Evolutionary conservation across 2,797 vertebrate species (phyloP).

Genomic region (Pseudocheirus occidentalis): DNA sequence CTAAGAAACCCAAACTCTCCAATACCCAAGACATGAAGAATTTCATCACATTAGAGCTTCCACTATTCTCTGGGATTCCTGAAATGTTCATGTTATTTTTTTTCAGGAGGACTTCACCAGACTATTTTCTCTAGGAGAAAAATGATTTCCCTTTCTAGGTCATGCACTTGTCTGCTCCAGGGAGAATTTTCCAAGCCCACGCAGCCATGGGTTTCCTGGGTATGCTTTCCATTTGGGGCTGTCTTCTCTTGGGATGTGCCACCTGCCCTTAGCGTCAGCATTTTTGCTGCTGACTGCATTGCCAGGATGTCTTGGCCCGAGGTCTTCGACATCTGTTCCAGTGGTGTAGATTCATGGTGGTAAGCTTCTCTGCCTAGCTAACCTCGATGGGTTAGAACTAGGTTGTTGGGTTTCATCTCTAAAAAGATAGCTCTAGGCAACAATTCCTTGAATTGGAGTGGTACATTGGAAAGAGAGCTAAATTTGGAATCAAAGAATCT

Average conservation of each 20-base stretch:
- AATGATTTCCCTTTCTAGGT: not conserved
- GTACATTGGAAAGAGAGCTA: not conserved
- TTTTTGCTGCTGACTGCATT: not conserved
- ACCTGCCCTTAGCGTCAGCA: not conserved
- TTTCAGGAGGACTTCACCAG: not conserved
- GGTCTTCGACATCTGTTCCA: not conserved
- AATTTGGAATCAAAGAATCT: not conserved
- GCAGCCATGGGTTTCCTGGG: not conserved
- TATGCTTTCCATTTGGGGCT: not conserved
- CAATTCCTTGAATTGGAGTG: not conserved
- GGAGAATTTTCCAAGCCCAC: not conserved
- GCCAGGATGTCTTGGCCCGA: not conserved
- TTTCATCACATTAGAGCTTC: conserved; percentile 4
- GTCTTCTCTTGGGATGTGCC: not conserved
- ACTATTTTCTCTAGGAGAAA: conserved; percentile 5
- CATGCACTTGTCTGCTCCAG: not conserved
- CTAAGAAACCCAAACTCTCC: not conserved
- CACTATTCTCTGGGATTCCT: not conserved
- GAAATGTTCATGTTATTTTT: not conserved
- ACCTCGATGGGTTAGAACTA: not conserved
- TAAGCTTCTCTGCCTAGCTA: not conserved
- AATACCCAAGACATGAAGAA: not conserved
- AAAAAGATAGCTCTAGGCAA: not conserved
- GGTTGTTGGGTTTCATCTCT: not conserved
- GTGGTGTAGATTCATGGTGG: not conserved